Evolutionary conservation across 2,797 vertebrate genomes (phyloP), one percentile per base, ranked within the genome.

Genomic region (Hypotaenidia philippensis): DNA sequence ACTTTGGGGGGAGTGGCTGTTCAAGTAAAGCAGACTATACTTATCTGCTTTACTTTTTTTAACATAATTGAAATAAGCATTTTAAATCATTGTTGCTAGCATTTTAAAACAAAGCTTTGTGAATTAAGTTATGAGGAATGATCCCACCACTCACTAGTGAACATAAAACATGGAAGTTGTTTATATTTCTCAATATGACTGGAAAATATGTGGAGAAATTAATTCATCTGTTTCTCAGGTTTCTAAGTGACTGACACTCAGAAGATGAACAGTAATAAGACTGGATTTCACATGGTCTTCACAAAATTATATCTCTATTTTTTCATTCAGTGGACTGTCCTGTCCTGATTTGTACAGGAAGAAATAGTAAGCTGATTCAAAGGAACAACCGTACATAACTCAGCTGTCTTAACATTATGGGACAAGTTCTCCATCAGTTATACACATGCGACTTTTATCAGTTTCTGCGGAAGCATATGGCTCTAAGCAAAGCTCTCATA

Each of bases 381-480:
- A 92, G 53, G 82, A 92, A 72, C 29, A 69, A 90, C 13, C 38
- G 10, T 75, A 56, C 29, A 88, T 66, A 85, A 66, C 34, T 71
- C 50, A 50, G 52, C 69, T 86, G 63, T 74, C 76, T 86, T 34
- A 83, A 87, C 2, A 49, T 41, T n/a, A 65, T 10, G 31, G 66
- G 56, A 55, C 66, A 91, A 83, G 79, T 89, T 93, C 77, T 83
- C 49, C 83, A 61, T 69, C 88, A 72, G 65, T 89, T 80, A 47
- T 55, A 34, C 75, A 87, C 56, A 64, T 55, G 82, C 75, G 76
- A 92, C 49, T 92, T 84, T 74, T 94, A 93, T 87, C 94, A 87
- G 41, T 85, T 91, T 91, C 60, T 84, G 74, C 89, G 81, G 70
- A 88, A 94, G 79, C 91, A 91, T 75, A 85, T 88, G 90, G 88